phyloP scores from a whole-genome alignment of 2,888 invertebrate species.

The Parnassius apollo region DNA sequence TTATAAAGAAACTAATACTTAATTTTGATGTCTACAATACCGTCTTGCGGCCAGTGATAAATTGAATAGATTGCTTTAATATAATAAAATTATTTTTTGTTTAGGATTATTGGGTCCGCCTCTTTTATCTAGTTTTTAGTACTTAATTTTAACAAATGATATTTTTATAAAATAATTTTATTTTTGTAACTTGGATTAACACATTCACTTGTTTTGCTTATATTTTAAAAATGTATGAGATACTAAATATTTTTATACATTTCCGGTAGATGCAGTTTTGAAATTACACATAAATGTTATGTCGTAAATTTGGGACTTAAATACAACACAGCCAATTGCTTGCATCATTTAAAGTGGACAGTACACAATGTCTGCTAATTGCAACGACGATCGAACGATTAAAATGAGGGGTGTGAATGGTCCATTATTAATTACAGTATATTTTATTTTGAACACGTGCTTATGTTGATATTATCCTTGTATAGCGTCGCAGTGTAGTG shows the following conservation, averaged over 20 bases:
- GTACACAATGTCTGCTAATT: conserved; percentile 18
- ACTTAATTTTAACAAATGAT: too few relatives aligned
- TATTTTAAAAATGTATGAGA: too few relatives aligned
- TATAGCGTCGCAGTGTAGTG: too few relatives aligned
- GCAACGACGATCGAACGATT: conserved; percentile 6
- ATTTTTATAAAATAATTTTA: too few relatives aligned
- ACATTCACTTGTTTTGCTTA: too few relatives aligned
- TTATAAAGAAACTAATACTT: conserved; percentile 9
- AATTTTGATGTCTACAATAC: conserved; percentile 8
- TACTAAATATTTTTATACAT: too few relatives aligned
- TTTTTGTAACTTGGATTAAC: too few relatives aligned
- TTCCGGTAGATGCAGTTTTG: too few relatives aligned
- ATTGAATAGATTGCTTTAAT: conserved; percentile 13
- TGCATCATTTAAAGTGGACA: conserved; percentile 13
- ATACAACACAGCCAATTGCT: too few relatives aligned
- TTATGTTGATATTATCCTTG: background rate
- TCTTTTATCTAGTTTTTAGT: too few relatives aligned
- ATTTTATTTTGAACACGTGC: conserved; percentile 15
- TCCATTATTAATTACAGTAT: conserved; percentile 11
- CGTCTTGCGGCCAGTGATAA: conserved; percentile 14
- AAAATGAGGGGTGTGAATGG: conserved; percentile 6
- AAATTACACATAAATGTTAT: too few relatives aligned
- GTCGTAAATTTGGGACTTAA: too few relatives aligned
- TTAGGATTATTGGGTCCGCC: background rate
- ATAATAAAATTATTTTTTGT: conserved; percentile 14